Conservation (phyloP, 2,113 vertebrate species). For the Peromyscus californicus region DNA sequence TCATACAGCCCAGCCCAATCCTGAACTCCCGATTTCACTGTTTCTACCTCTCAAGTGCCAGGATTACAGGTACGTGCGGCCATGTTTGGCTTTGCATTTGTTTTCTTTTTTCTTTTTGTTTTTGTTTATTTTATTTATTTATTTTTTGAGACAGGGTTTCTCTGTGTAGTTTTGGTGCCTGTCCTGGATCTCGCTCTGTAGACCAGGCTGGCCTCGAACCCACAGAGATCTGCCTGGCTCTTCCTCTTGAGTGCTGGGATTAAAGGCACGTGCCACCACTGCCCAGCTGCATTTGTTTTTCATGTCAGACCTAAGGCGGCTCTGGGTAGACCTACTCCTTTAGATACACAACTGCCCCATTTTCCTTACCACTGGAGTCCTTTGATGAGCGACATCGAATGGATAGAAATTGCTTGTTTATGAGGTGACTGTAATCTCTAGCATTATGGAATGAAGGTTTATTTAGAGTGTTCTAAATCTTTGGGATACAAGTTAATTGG, state of each 20-base stretch:
- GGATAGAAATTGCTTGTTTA: background rate
- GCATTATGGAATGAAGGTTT: background rate
- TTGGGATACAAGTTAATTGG: slow-evolving; percentile 25
- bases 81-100: background rate
- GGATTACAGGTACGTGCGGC: background rate
- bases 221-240: too few species aligned
- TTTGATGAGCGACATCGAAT: background rate
- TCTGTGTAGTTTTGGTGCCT: too few species aligned
- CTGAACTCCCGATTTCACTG: background rate
- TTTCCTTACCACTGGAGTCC: background rate
- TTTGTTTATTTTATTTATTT: too few species aligned
- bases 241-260: too few species aligned
- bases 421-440: background rate
- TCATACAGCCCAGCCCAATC: background rate
- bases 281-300: background rate
- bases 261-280: too few species aligned
- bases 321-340: background rate
- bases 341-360: slow-evolving; percentile 1
- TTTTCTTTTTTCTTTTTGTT: background rate
- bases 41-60: background rate
- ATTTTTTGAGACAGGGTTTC: too few species aligned
- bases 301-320: background rate
- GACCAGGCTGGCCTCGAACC: too few species aligned
- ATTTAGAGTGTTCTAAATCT: background rate
- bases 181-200: too few species aligned